Conservation (phyloP, 2,797 vertebrate species). For the Scarus forsteni region DNA sequence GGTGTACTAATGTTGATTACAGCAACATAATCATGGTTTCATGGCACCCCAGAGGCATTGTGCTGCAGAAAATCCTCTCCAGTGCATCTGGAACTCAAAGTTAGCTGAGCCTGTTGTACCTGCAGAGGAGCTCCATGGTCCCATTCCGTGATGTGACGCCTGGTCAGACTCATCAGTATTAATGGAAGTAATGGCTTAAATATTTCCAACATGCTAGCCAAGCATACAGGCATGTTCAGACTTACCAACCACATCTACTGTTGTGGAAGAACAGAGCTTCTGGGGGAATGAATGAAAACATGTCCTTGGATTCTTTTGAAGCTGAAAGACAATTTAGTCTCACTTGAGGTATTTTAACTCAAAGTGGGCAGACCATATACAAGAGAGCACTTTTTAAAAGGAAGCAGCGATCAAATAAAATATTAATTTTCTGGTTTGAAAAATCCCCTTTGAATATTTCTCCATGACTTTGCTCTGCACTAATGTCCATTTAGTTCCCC, state of each 20-base stretch:
- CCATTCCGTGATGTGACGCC: constrained; percentile 27
- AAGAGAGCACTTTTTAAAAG: constrained; percentile 48
- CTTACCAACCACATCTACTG: constrained; percentile 6
- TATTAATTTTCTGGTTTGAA: constrained; percentile 43
- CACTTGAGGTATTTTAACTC: constrained; percentile 53
- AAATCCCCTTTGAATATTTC: constrained; percentile 34
- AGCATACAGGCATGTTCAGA: constrained; percentile 28
- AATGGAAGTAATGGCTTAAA: constrained; percentile 44
- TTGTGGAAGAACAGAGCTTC: constrained; percentile 8
- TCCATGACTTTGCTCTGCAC: neutral
- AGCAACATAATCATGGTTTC: constrained; percentile 25
- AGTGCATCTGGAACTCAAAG: constrained; percentile 4
- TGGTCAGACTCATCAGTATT: constrained; percentile 13
- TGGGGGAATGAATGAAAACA: constrained; percentile 25
- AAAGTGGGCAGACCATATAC: constrained; percentile 49
- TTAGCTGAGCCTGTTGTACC: constrained; percentile 11
- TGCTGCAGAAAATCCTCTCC: constrained; percentile 5
- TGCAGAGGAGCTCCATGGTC: constrained; percentile 9
- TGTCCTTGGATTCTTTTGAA: constrained; percentile 33
- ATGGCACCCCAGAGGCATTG: neutral
- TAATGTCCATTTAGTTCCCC: constrained; percentile 31
- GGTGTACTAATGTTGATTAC: constrained; percentile 13
- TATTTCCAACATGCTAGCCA: constrained; percentile 20
- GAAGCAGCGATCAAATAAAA: constrained; percentile 58
- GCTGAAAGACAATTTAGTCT: constrained; percentile 37